Conservation (phyloP, 2,113 vertebrate species). For the Mesembrinibis cayennensis region DNA sequence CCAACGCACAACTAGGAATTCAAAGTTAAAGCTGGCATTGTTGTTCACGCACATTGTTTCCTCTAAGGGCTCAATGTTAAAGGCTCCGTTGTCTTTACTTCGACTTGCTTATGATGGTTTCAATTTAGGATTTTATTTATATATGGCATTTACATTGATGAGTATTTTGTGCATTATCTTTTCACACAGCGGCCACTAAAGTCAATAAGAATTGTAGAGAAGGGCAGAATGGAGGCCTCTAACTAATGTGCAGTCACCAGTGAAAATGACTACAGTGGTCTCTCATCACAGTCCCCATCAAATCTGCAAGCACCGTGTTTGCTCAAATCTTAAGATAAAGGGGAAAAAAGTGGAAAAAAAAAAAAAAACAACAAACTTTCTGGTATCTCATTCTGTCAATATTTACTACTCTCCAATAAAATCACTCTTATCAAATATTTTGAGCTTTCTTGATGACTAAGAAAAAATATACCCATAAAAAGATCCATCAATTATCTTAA, state of each 20-base stretch:
- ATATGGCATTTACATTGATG: background rate
- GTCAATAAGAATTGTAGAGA: background rate
- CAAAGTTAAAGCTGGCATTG: background rate
- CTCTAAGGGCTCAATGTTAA: background rate
- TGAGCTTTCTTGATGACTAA: slow-evolving; percentile 34
- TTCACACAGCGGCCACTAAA: background rate
- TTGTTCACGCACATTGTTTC: background rate
- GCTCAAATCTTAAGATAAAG: background rate
- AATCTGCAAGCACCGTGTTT: background rate
- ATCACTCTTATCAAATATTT: slow-evolving; percentile 39
- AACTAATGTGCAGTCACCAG: background rate
- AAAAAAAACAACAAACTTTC: background rate
- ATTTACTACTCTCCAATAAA: slow-evolving; percentile 35
- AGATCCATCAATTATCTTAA: slow-evolving; percentile 42
- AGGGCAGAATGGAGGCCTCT: background rate
- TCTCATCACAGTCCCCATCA: background rate
- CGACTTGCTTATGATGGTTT: background rate
- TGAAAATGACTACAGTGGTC: background rate
- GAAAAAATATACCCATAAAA: slow-evolving; percentile 21
- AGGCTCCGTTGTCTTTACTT: background rate
- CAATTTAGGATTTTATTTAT: slow-evolving; percentile 25
- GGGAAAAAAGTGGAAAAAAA: background rate
- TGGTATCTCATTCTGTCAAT: background rate
- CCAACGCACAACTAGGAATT: background rate
- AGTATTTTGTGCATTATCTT: slow-evolving; percentile 16